Percentiles rank a stretch among this genome's conserved stretches.
phyloP scores from a whole-genome alignment of 2,888 invertebrate species.

The Teleogryllus oceanicus region DNA sequence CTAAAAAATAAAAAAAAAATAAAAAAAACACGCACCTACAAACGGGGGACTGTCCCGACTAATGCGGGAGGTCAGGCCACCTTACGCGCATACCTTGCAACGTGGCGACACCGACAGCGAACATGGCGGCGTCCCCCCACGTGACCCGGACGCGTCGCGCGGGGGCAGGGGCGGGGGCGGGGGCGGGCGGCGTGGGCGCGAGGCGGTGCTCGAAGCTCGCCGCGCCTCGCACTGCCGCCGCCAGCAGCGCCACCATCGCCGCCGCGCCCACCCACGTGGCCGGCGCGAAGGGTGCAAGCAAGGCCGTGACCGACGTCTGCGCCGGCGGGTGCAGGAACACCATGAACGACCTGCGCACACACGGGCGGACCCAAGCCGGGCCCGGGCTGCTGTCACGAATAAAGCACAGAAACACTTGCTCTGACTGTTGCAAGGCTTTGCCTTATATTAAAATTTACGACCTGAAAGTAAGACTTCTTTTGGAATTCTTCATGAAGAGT shows the following conservation, averaged over 20 bases:
- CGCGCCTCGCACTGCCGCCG: not conserved
- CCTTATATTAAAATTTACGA: no score
- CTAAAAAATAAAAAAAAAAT: no score
- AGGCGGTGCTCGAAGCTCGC: not conserved
- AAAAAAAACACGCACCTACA: no score
- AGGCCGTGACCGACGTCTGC: not conserved
- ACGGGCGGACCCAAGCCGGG: no score
- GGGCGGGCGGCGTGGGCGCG: not conserved
- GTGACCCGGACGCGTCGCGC: not conserved
- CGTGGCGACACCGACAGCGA: not conserved
- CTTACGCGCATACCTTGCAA: not conserved
- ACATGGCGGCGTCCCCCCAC: not conserved
- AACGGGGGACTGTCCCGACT: no score
- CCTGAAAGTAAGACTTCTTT: no score
- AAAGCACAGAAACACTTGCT: no score
- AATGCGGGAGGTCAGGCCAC: no score
- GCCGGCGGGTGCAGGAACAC: not conserved
- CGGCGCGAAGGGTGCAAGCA: not conserved
- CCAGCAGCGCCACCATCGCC: not conserved
- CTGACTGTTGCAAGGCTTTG: no score
- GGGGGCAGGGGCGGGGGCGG: not conserved
- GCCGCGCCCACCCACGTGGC: not conserved
- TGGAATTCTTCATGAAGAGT: no score
- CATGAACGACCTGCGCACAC: not conserved
- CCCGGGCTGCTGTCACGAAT: no score